These are phyloP conservation scores for Catocala sponsa DNA, from an alignment of 2,888 invertebrate species.

Conservation along the genomic window DNA sequence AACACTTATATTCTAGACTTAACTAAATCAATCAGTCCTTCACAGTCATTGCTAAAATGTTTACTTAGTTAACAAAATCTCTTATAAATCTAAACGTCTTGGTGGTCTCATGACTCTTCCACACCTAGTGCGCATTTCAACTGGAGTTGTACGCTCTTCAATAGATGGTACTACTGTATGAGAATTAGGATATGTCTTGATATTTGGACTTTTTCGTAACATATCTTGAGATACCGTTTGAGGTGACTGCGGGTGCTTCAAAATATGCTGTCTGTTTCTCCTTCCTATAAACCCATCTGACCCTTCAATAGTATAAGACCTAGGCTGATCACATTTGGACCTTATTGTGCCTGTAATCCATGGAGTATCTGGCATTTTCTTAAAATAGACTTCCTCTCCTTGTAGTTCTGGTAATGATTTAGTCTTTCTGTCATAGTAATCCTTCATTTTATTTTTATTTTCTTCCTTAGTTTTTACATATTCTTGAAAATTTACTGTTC, in stretches of 20 bases:
- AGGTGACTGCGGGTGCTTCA: no score
- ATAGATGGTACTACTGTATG: slow-evolving; percentile 10
- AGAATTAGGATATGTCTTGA: slow-evolving; percentile 7
- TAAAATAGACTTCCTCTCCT: slow-evolving; percentile 20
- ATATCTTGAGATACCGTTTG: no score
- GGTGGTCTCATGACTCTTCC: slow-evolving; percentile 7
- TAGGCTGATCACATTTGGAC: no score
- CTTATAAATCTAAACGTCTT: neutral
- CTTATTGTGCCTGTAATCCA: slow-evolving; percentile 8
- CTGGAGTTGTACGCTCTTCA: slow-evolving; percentile 17
- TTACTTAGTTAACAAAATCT: neutral
- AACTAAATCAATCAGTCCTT: slow-evolving; percentile 1
- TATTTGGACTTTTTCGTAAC: no score
- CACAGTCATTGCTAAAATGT: slow-evolving; percentile 2
- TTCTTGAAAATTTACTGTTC: slow-evolving; percentile 6
- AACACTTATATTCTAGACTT: neutral
- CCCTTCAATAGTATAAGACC: no score
- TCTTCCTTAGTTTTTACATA: neutral
- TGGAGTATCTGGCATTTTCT: slow-evolving; percentile 13
- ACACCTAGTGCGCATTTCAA: no score
- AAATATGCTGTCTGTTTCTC: no score
- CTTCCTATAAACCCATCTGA: no score
- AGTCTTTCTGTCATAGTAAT: slow-evolving; percentile 7
- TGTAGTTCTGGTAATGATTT: slow-evolving; percentile 20
- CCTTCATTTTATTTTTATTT: slow-evolving; percentile 3